phyloP scores from a whole-genome alignment of 2,888 invertebrate genomes.

The Drosophila tripunctata region DNA sequence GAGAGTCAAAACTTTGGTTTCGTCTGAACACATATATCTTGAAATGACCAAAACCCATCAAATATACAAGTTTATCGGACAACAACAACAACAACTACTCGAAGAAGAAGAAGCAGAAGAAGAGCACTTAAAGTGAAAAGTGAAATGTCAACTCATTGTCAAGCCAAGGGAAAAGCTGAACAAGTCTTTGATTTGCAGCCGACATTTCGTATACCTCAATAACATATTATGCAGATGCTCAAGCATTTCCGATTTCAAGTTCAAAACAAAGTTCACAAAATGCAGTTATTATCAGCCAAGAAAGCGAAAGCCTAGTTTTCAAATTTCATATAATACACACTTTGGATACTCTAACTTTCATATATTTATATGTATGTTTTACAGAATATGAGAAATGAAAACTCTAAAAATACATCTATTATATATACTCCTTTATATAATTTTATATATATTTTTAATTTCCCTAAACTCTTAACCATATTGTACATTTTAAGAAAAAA shows the following conservation, averaged over 20 bases:
- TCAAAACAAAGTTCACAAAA: constrained; percentile 62
- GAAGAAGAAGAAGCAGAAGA: too few relatives aligned
- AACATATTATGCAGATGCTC: constrained; percentile 64
- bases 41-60: constrained; percentile 37
- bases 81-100: too few relatives aligned
- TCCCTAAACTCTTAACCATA: too few relatives aligned
- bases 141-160: constrained; percentile 74
- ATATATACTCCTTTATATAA: too few relatives aligned
- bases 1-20: constrained; percentile 15
- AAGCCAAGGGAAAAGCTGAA: constrained; percentile 50
- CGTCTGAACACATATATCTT: not conserved
- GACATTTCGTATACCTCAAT: constrained; percentile 28
- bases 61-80: constrained; percentile 57
- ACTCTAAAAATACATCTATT: too few relatives aligned
- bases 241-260: constrained; percentile 61
- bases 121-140: constrained; percentile 69
- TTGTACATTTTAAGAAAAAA: too few relatives aligned
- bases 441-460: too few relatives aligned
- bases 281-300: constrained; percentile 25
- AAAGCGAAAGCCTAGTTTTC: constrained; percentile 34
- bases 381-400: too few relatives aligned
- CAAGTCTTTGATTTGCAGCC: constrained; percentile 70
- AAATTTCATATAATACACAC: not conserved
- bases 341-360: constrained; percentile 28
- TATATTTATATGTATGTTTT: too few relatives aligned